Evolutionary conservation across 2,888 invertebrate species (phyloP), one percentile per base, ranked within the genome.

Genomic region (Apodemia hepburni): DNA sequence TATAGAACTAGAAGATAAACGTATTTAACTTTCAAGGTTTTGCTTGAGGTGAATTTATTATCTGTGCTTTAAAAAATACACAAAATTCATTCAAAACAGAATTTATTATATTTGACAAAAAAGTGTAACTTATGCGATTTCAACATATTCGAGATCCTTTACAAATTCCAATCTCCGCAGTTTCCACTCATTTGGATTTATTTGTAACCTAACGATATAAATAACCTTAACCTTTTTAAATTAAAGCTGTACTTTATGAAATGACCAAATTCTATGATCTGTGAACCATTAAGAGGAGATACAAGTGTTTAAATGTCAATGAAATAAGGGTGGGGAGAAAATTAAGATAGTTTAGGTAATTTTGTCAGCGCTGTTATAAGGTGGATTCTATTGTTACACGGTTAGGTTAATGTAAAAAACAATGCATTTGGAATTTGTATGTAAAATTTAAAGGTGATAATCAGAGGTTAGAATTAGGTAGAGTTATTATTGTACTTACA

Each of bases 181-280:
- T 51, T 51, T 51, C 51, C 51, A 51, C 51, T 51, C 12, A 51
- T 51, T 51, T 51, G 51, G 22, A 51, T 51, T 51, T 51, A 51
- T 51, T 22, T 22, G 51, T 51, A 22, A 51, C 51, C 51, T 22
- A 22, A 12, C 4, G 51, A 12, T 51, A 51, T 51, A 51, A 51
- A 51, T 51, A 51, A 51, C 51, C 11, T 11, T 51, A 51, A 22
- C 51, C 51, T 51, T 51, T 51, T 51, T 51, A 51, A 51, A n/a
- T 51, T 51, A 22, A 51, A 51, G 22, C 51, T 51, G 51, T 51
- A 51, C 22, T 51, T 51, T 51, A 11, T 51, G 22, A 22, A 51
- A 18, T 51, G 22, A 22, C 18, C 18, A 51, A 51, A 51, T 51
- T 18, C 51, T 51, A 22, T 51, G 51, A 51, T 51, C 51, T 51